These are phyloP conservation scores for Ooceraea biroi DNA, from an alignment of 1,140 invertebrate genomes.

Conservation along the genomic window DNA sequence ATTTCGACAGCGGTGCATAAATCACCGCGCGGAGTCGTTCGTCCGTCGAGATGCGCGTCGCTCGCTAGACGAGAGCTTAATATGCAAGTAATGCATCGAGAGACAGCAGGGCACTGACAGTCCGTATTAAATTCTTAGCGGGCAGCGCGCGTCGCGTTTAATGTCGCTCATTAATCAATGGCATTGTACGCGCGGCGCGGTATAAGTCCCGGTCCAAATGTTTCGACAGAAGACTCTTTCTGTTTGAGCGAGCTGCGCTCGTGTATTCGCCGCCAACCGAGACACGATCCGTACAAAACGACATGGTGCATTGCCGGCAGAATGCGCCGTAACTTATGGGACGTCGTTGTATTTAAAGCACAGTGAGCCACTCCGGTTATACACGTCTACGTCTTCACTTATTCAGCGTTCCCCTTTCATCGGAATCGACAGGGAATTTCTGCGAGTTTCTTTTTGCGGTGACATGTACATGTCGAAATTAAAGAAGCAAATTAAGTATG, in stretches of 20 bases:
- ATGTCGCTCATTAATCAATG: conserved; percentile 78
- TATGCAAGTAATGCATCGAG: conserved; percentile 73
- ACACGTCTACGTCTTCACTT: conserved; percentile 44
- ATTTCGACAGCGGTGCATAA: conserved; percentile 34
- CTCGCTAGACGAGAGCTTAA: conserved; percentile 75
- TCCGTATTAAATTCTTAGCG: conserved; percentile 78
- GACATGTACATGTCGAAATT: neutral
- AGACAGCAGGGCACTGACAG: conserved; percentile 72
- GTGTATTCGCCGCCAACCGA: conserved; percentile 46
- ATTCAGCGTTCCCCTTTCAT: neutral
- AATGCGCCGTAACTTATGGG: conserved; percentile 72
- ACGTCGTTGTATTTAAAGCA: conserved; percentile 74
- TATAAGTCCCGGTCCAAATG: conserved; percentile 75
- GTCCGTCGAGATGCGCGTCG: conserved; percentile 45
- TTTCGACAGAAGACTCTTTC: conserved; percentile 70
- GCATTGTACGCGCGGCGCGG: conserved; percentile 67
- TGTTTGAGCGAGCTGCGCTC: conserved; percentile 19
- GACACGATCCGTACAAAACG: conserved; percentile 32
- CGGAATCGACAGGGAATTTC: neutral
- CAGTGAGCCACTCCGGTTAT: conserved; percentile 58
- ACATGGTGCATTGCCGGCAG: conserved; percentile 62
- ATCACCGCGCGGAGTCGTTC: conserved; percentile 45
- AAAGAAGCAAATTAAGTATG: neutral
- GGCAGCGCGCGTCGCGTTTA: conserved; percentile 73
- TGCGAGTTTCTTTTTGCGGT: neutral